Conservation (phyloP, 1,140 invertebrate species). For the Sitodiplosis mosellana region DNA sequence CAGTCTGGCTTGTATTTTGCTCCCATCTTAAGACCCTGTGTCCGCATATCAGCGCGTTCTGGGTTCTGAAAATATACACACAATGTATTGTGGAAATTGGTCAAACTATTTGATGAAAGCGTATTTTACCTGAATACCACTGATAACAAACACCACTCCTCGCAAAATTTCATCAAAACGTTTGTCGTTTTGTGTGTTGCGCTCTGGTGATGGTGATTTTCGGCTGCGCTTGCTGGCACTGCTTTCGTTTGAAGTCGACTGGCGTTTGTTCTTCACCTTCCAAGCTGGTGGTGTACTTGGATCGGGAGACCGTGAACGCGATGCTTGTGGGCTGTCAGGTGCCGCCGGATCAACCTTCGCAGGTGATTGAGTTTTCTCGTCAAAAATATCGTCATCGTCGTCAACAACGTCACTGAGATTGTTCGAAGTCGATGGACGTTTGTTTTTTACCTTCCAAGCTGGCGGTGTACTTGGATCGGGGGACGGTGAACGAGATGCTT, state of each 20-base stretch:
- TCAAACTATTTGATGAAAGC: neutral
- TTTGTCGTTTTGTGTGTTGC: too few species aligned
- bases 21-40: slow-evolving; percentile 55
- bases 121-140: slow-evolving; percentile 41
- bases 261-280: slow-evolving; percentile 4
- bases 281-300: neutral
- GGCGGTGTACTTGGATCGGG: slow-evolving; percentile 1
- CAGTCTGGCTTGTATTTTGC: slow-evolving; percentile 62
- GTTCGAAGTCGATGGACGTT: neutral
- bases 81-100: neutral
- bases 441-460: slow-evolving; percentile 4
- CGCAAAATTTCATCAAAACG: slow-evolving; percentile 38
- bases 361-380: neutral
- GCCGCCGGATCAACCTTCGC: neutral
- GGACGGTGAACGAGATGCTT: slow-evolving; percentile 1
- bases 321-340: neutral
- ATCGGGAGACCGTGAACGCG: slow-evolving; percentile 4
- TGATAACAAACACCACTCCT: slow-evolving; percentile 57
- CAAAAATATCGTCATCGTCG: slow-evolving; percentile 1
- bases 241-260: neutral
- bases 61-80: slow-evolving; percentile 51
- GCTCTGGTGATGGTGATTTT: neutral
- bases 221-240: slow-evolving; percentile 6
- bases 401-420: slow-evolving; percentile 1
- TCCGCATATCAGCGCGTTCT: slow-evolving; percentile 41